Conservation (phyloP, 2,888 invertebrate species). For the Cosmia trapezina region DNA sequence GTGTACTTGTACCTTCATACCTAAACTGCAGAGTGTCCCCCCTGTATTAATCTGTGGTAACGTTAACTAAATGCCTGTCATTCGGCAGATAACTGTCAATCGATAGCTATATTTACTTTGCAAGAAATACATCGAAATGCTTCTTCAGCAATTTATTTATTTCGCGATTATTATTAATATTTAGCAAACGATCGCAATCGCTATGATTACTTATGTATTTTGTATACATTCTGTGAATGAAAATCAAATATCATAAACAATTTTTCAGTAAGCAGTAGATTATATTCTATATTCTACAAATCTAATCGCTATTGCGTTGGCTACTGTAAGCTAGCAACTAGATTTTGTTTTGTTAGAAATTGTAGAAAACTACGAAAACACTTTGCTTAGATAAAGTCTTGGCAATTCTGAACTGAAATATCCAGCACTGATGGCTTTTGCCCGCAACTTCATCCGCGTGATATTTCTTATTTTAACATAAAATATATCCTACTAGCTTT, state of each 20-base stretch:
- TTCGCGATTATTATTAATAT: constrained; percentile 16
- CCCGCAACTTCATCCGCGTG: too few species aligned
- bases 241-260: background rate
- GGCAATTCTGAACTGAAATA: too few species aligned
- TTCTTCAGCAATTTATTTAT: constrained; percentile 34
- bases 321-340: background rate
- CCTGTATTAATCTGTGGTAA: too few species aligned
- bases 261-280: constrained; percentile 7
- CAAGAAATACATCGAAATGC: constrained; percentile 44
- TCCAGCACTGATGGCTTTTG: too few species aligned
- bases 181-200: background rate
- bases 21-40: too few species aligned
- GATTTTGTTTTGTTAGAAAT: too few species aligned
- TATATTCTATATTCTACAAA: background rate
- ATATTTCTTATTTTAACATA: too few species aligned
- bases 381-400: too few species aligned
- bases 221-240: background rate
- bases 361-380: too few species aligned
- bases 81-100: constrained; percentile 37
- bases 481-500: too few species aligned
- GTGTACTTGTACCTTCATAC: too few species aligned
- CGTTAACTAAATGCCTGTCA: constrained; percentile 27
- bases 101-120: constrained; percentile 44
- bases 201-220: constrained; percentile 7
- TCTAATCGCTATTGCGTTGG: background rate